Conservation (phyloP, 2,113 vertebrate species). For the Laticauda laticaudata region DNA sequence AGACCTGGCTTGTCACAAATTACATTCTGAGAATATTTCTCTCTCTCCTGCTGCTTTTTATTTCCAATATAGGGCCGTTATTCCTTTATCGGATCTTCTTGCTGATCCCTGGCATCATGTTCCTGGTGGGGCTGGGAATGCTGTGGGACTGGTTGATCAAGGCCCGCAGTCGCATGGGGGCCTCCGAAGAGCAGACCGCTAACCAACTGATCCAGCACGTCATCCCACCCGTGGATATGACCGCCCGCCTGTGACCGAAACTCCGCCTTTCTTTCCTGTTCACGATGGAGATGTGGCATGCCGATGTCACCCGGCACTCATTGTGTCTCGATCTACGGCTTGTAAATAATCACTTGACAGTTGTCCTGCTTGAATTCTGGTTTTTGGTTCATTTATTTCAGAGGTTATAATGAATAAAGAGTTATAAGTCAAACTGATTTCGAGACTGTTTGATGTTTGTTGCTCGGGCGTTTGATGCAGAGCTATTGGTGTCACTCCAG, state of each 20-base stretch:
- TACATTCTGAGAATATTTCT: too few species aligned
- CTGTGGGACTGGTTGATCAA: conserved; percentile 14
- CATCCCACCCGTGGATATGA: background rate
- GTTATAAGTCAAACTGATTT: background rate
- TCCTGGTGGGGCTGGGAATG: background rate
- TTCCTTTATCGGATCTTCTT: conserved; percentile 23
- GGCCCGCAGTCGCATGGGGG: background rate
- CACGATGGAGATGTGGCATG: background rate
- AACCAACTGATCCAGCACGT: background rate
- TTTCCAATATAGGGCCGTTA: background rate
- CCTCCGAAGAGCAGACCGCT: background rate
- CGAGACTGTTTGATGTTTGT: background rate
- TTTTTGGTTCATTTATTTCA: background rate
- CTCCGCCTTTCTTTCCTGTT: background rate
- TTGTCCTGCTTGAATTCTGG: background rate
- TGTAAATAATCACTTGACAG: background rate
- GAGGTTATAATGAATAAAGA: conserved; percentile 3
- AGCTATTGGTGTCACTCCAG: background rate
- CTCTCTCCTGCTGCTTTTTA: background rate
- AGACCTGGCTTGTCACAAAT: background rate
- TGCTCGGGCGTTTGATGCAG: background rate
- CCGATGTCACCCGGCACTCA: background rate
- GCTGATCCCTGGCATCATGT: background rate
- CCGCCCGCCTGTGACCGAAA: background rate
- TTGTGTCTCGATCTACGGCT: background rate